Evolutionary conservation across 2,888 invertebrate species (phyloP), one percentile per base, ranked within the genome.

Genomic region (Zeuzera pyrina): DNA sequence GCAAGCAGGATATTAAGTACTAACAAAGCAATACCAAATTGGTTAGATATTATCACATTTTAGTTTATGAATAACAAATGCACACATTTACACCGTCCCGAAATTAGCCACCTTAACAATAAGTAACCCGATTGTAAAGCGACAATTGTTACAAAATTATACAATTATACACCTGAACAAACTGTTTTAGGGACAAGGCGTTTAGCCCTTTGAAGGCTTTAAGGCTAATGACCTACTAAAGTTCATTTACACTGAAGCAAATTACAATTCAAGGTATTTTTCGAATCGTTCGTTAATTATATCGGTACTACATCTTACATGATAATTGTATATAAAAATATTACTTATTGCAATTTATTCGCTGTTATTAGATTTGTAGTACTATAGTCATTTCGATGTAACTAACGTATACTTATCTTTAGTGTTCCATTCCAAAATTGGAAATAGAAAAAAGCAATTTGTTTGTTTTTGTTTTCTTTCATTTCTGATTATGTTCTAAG

Each of bases 1-100:
- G 44, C 49, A 61, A 67, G 43, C 46, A 45, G 43, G 45, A 50
- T n/a, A n/a, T n/a, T n/a, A n/a, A n/a, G n/a, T n/a, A n/a, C n/a
- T n/a, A 41, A 35, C 35, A 34, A 38, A 38, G 41, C 44, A 39
- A 24, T 29, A 28, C 39, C 37, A 41, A 36, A 44, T 34, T 34
- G 40, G 31, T 39, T 32, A 36, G 35, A 36, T 31, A 39, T 30
- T 36, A 31, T 30, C n/a, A n/a, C n/a, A n/a, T n/a, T 29, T 8
- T 31, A 36, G 36, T 31, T 23, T 23, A 30, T 13, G 5, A 14
- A 30, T 22, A 14, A 14, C 22, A 15, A 23, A 22, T 11, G 14
- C 23, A 22, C 13, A 15, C 30, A 21, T 30, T 12, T 12, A 13
- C 13, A 22, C 13, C 3, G 13, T 12, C 12, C 30, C 12, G 13